A percentile compares a stretch with the other conserved stretches of the same genome.
These are phyloP conservation scores for Hipposideros armiger DNA, from an alignment of 2,113 vertebrate genomes.

Conservation along the genomic window DNA sequence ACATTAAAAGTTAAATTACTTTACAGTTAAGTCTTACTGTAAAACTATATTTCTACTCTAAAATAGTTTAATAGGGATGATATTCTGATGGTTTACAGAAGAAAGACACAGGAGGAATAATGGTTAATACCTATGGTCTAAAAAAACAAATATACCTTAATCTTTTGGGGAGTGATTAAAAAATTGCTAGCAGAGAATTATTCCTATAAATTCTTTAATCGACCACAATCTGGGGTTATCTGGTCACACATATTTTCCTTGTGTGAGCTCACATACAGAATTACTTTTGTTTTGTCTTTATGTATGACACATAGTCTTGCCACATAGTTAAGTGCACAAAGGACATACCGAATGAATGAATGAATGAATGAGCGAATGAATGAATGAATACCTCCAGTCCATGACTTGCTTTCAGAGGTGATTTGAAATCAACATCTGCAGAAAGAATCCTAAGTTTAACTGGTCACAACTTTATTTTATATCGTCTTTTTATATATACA, in stretches of 20 bases:
- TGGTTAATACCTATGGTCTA: not conserved
- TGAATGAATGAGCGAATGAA: not conserved
- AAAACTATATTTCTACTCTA: not conserved
- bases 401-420: not conserved
- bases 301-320: not conserved
- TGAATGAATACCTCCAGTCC: not conserved
- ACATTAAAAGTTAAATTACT: not conserved
- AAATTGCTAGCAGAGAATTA: not conserved
- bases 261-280: not conserved
- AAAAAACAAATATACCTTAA: not conserved
- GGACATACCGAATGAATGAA: not conserved
- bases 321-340: not conserved
- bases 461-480: not conserved
- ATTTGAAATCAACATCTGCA: slow-evolving; percentile 2
- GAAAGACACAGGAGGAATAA: not conserved
- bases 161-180: not conserved
- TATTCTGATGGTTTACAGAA: not conserved
- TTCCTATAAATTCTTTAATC: not conserved
- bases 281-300: not conserved
- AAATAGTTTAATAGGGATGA: not conserved
- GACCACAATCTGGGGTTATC: not conserved
- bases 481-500: not conserved
- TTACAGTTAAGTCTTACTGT: not conserved
- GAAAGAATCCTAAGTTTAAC: not conserved
- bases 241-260: not conserved